These are phyloP conservation scores for Agrilus planipennis DNA, from an alignment of 1,140 invertebrate genomes.

Conservation along the genomic window DNA sequence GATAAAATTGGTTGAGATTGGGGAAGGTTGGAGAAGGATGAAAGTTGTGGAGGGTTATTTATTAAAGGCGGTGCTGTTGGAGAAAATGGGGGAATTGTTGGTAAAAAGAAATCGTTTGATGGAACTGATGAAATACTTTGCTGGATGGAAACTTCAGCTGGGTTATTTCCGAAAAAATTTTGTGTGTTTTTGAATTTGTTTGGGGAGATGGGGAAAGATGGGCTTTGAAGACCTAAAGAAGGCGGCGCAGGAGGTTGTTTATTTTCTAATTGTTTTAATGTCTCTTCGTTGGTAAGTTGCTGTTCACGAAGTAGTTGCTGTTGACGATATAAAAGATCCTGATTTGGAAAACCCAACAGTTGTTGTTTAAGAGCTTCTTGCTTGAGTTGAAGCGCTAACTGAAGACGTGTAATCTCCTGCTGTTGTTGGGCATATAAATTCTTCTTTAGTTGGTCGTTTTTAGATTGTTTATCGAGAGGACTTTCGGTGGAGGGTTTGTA, in stretches of 20 bases:
- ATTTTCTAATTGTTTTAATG: slow-evolving; percentile 28
- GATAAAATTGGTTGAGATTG: too few species aligned
- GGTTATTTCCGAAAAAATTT: not conserved
- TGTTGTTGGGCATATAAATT: slow-evolving; percentile 31
- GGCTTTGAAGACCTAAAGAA: too few species aligned
- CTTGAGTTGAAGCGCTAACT: slow-evolving; percentile 53
- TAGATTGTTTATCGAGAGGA: slow-evolving; percentile 17
- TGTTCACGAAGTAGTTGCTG: slow-evolving; percentile 38
- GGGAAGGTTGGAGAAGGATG: slow-evolving; percentile 1
- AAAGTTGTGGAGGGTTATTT: not conserved
- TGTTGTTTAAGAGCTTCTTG: slow-evolving; percentile 57
- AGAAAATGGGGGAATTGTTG: slow-evolving; percentile 9
- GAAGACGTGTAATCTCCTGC: slow-evolving; percentile 37
- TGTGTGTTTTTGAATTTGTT: slow-evolving; percentile 3
- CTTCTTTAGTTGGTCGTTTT: slow-evolving; percentile 27
- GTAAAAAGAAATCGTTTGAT: slow-evolving; percentile 19
- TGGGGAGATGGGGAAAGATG: slow-evolving; percentile 10
- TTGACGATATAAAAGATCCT: slow-evolving; percentile 49
- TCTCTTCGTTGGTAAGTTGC: slow-evolving; percentile 17
- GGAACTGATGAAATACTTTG: slow-evolving; percentile 10
- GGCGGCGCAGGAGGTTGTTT: slow-evolving; percentile 32
- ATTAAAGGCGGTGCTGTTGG: slow-evolving; percentile 6
- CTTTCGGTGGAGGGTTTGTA: slow-evolving; percentile 33
- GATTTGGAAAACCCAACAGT: slow-evolving; percentile 43
- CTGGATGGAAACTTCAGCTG: slow-evolving; percentile 5